phyloP scores from a whole-genome alignment of 92 coral and sea anemone species.

The Ricordea florida region DNA sequence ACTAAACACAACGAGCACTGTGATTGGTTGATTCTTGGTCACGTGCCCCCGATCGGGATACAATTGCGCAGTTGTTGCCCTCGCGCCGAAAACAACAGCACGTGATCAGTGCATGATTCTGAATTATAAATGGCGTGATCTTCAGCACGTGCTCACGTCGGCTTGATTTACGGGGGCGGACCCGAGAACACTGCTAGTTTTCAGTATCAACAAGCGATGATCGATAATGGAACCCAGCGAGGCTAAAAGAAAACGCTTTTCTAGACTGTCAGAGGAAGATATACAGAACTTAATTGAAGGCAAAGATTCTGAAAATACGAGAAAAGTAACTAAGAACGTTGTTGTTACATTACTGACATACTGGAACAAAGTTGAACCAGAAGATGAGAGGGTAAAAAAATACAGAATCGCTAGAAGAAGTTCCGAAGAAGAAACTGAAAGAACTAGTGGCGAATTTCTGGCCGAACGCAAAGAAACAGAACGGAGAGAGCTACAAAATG shows the following conservation, averaged over 20 bases:
- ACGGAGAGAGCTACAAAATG: conserved; percentile 61
- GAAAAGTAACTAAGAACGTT: conserved; percentile 21
- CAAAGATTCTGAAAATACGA: conserved; percentile 42
- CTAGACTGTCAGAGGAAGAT: conserved; percentile 11
- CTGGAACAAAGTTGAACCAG: no score
- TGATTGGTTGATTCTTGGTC: conserved; percentile 40
- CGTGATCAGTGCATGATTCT: conserved; percentile 23
- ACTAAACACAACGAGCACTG: conserved; percentile 16
- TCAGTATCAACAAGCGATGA: background rate
- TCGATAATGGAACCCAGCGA: background rate
- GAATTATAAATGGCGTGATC: conserved; percentile 3
- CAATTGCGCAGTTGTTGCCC: conserved; percentile 25
- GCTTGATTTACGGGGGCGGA: conserved; percentile 11
- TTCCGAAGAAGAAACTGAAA: conserved; percentile 55
- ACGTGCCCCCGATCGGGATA: conserved; percentile 20
- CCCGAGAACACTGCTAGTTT: background rate
- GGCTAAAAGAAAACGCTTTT: conserved; percentile 1
- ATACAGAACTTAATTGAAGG: conserved; percentile 3
- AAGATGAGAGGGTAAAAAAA: conserved; percentile 5
- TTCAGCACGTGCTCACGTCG: conserved; percentile 20
- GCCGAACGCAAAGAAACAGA: conserved; percentile 59
- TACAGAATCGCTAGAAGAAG: conserved; percentile 6
- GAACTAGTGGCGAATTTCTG: conserved; percentile 47
- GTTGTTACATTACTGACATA: conserved; percentile 9
- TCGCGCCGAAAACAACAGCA: conserved; percentile 1